Evolutionary conservation across 1,140 invertebrate species (phyloP), one percentile per base, ranked within the genome.

Genomic region (Steinernema feltiae): DNA sequence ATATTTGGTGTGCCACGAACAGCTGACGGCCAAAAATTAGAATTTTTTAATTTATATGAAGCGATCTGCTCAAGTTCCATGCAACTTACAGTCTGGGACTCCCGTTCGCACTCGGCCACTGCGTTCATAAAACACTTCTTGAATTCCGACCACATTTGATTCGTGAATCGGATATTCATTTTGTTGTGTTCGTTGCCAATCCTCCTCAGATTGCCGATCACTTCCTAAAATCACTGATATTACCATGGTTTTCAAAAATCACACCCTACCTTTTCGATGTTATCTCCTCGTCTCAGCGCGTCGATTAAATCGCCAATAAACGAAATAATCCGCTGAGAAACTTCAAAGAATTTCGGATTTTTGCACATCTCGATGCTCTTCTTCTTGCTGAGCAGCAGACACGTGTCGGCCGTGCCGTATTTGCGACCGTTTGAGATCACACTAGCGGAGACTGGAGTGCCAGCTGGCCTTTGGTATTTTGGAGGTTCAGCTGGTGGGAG

Each of bases 121-220:
- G 53, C 53, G 53, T 27, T 17, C 53, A 63, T 63, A 27, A 63
- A 27, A 27, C 53, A 63, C 7, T 27, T 63, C 53, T 63, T 63
- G 24, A 63, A 63, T 27, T 63, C 53, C 3, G 53, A 63, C 53
- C 53, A 63, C 53, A 63, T 63, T 21, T 15, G 53, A 63, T 63
- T 63, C 24, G 53, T 63, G 24, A 63, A 63, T 27, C 53, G 12
- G 53, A 63, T 63, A 21, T 63, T 63, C 24, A 3, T 15, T 21
- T 27, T 63, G 12, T 12, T 63, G 53, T 63, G 53, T 21, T 63
- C 53, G 24, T 15, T 21, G 3, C 53, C 53, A 27, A 63, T 3
- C 15, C 3, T 12, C 2, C 24, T 7, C 24, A 63, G 24, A 7
- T 27, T 63, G 7, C 53, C 53, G 7, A 63, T 63, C 24, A 63